These are phyloP conservation scores for Hydraecia micacea DNA, from an alignment of 2,888 invertebrate species.

Conservation along the genomic window DNA sequence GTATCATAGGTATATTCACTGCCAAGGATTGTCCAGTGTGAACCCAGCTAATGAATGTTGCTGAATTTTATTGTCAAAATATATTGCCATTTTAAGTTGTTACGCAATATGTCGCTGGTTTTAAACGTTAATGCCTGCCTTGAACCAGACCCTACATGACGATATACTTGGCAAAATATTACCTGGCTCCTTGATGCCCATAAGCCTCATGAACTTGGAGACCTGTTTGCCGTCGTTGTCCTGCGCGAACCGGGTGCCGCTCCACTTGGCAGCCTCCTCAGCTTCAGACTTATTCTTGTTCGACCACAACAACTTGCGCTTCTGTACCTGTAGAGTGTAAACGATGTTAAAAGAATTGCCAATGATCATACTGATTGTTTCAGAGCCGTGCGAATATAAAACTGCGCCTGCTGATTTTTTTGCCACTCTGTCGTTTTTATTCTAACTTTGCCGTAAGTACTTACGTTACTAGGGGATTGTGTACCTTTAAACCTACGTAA, in stretches of 20 bases:
- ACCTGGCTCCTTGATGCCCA: slow-evolving; percentile 96
- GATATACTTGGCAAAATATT: background rate
- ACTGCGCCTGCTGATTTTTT: background rate
- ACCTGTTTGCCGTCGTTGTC: slow-evolving; percentile 98
- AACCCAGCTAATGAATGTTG: background rate
- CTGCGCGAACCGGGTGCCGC: slow-evolving; percentile 96
- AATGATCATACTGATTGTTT: background rate
- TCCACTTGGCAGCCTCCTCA: slow-evolving; percentile 92
- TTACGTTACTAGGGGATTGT: background rate
- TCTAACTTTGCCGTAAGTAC: no score
- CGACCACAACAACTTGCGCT: slow-evolving; percentile 97
- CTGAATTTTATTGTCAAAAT: background rate
- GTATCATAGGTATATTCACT: no score
- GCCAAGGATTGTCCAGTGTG: no score
- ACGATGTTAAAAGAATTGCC: background rate
- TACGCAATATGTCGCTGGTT: no score
- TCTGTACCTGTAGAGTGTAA: slow-evolving; percentile 91
- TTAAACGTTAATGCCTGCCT: background rate
- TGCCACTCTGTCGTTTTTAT: background rate
- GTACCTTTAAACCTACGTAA: background rate
- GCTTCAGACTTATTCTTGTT: slow-evolving; percentile 92
- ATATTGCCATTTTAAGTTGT: background rate
- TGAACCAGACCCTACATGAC: background rate
- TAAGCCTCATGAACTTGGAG: slow-evolving; percentile 98
- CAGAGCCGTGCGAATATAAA: background rate